These are phyloP conservation scores for Octodonta nipae DNA, from an alignment of 2,888 invertebrate genomes.

Conservation along the genomic window DNA sequence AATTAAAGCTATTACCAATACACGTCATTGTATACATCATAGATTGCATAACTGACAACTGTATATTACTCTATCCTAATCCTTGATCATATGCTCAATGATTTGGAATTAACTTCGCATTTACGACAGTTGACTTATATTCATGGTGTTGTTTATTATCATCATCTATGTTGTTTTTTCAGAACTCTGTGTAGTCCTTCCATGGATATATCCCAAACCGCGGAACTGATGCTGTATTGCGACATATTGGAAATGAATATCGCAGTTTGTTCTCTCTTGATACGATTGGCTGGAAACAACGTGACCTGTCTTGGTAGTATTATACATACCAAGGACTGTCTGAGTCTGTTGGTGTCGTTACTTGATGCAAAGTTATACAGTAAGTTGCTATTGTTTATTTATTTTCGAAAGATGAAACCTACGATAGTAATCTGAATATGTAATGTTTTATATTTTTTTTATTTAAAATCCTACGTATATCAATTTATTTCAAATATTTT, in stretches of 20 bases:
- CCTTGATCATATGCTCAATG: no score
- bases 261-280: conserved; percentile 35
- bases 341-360: conserved; percentile 34
- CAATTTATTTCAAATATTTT: no score
- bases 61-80: no score
- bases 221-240: conserved; percentile 33
- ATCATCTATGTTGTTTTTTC: conserved; percentile 12
- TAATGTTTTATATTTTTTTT: no score
- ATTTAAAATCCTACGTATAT: no score
- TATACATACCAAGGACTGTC: conserved; percentile 37
- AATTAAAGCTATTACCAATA: no score
- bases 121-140: conserved; percentile 5
- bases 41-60: no score
- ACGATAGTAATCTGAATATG: no score
- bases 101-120: no score
- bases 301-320: conserved; percentile 32
- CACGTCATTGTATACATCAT: no score
- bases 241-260: conserved; percentile 41
- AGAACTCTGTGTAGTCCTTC: conserved; percentile 35
- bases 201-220: conserved; percentile 27
- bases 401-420: no score
- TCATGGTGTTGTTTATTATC: background rate
- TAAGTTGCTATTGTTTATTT: conserved; percentile 27
- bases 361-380: conserved; percentile 35
- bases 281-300: conserved; percentile 32